A percentile compares a stretch with the other conserved stretches of the same genome.
Conservation (phyloP, 2,113 vertebrate genomes). For the Notothenia coriiceps region DNA sequence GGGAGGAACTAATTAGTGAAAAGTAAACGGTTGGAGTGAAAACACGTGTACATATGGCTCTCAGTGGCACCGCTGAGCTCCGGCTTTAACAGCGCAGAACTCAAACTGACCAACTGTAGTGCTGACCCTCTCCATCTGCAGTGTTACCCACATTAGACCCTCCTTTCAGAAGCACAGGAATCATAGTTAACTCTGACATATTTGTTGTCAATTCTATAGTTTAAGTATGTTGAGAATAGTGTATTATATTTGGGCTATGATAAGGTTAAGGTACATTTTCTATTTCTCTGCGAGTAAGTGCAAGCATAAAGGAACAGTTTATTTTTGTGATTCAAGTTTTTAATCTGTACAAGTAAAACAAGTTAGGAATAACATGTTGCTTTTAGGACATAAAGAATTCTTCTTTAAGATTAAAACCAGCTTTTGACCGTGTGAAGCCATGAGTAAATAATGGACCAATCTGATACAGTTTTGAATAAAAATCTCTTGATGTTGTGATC, state of each 20-base stretch:
- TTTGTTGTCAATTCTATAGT: too few species aligned
- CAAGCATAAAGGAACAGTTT: too few species aligned
- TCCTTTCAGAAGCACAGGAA: background rate
- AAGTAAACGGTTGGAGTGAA: slow-evolving; percentile 36
- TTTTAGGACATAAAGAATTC: background rate
- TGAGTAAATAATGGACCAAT: background rate
- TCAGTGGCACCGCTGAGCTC: slow-evolving; percentile 40
- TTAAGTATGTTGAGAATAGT: too few species aligned
- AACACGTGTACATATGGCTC: slow-evolving; percentile 41
- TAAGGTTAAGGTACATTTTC: too few species aligned
- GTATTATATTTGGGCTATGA: too few species aligned
- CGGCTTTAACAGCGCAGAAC: slow-evolving; percentile 11
- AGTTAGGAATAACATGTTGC: background rate
- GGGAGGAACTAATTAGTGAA: slow-evolving; percentile 22
- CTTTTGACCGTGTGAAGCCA: background rate
- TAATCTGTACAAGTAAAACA: too few species aligned
- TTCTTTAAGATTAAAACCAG: background rate
- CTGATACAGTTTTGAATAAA: background rate
- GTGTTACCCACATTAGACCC: background rate
- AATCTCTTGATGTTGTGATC: background rate
- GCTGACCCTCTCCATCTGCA: slow-evolving; percentile 38
- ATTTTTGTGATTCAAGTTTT: too few species aligned
- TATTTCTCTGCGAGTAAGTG: too few species aligned
- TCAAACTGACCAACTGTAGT: background rate
- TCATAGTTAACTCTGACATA: background rate